Base-by-base conservation (phyloP, 53 echinoderm and acorn worm genomes). In the Paracentrotus lividus region DNA sequence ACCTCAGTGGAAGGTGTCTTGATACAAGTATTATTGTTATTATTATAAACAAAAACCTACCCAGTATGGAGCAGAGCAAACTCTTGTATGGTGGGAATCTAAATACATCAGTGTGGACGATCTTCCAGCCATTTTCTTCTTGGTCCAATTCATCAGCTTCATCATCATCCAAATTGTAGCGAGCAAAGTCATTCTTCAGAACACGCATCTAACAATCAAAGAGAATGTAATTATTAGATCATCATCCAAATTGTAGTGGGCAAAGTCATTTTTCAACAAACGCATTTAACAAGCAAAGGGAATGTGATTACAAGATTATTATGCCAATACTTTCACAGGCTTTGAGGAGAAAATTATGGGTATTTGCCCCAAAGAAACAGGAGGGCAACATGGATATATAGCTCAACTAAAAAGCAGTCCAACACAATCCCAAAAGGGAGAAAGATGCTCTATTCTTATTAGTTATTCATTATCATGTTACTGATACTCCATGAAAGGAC, bases 61-160 rank as follows among this genome's bases (percentile, higher is more conserved):
- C 99, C 27, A 99, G 77, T 92, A 99, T 96, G 5, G 99, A 64
- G 64, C 97, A 97, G 2, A 99, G 94, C 8, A 99, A 94, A 44
- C 96, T 97, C 68, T 96, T 96, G 85, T 97, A 94, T 32, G 96
- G 97, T 3, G 99, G 99, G 43, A 97, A 96, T 78, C 99, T 93
- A 86, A 99, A 99, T 68, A 99, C 99, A 93, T 99, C 99, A 20
- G 99, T 99, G 96, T 99, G 96, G 54, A 99, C 95, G 49, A 99
- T 99, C 94, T 99, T 99, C 99, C 99, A 99, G 85, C 99, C 99
- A 85, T 99, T 99, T 61, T 99, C 99, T 85, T 99, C 99, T 58
- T 95, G 96, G 31, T 99, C 99, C 65, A 99, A 61, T 52, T 99
- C 99, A 47, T 99, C 99, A 0, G 90, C 87, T 86, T 99, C 99